phyloP scores from a whole-genome alignment of 2,113 vertebrate species.

The Calyptomena viridis region DNA sequence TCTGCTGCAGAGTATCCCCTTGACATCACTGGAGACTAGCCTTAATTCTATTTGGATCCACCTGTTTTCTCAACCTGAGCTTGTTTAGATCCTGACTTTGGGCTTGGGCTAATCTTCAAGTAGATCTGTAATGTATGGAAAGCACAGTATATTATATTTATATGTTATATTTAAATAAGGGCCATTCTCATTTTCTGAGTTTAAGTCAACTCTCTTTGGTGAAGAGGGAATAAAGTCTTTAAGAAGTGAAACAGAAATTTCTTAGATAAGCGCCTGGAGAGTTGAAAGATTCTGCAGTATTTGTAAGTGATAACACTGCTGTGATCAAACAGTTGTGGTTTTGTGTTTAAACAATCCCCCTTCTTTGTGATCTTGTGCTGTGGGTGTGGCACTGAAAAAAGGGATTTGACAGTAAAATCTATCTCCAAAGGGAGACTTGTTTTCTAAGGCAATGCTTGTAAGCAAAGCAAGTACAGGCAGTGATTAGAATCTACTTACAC shows the following conservation, averaged over 20 bases:
- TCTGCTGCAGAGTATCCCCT: not conserved
- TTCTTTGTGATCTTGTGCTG: constrained; percentile 53
- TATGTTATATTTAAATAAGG: not conserved
- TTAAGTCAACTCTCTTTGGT: not conserved
- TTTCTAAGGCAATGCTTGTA: constrained; percentile 23
- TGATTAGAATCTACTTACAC: constrained; percentile 9
- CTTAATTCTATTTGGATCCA: not conserved
- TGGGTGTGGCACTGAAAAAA: constrained; percentile 58
- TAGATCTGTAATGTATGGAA: not conserved
- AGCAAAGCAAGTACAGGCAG: constrained; percentile 57
- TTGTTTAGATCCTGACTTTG: not conserved
- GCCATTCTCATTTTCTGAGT: not conserved
- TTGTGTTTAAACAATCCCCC: constrained; percentile 24
- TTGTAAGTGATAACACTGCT: constrained; percentile 28
- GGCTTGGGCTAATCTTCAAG: not conserved
- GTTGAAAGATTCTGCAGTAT: not conserved
- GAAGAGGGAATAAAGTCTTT: not conserved
- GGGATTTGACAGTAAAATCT: constrained; percentile 56
- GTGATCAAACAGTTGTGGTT: constrained; percentile 60
- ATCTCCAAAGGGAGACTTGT: not conserved
- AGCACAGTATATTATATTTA: not conserved
- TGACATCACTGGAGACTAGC: not conserved
- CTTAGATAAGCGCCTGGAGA: not conserved
- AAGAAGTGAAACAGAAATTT: not conserved
- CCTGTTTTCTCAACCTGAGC: not conserved